Evolutionary conservation across 2,888 invertebrate species (phyloP), one percentile per base, ranked within the genome.

Genomic region (Chloroclystis v-ata): DNA sequence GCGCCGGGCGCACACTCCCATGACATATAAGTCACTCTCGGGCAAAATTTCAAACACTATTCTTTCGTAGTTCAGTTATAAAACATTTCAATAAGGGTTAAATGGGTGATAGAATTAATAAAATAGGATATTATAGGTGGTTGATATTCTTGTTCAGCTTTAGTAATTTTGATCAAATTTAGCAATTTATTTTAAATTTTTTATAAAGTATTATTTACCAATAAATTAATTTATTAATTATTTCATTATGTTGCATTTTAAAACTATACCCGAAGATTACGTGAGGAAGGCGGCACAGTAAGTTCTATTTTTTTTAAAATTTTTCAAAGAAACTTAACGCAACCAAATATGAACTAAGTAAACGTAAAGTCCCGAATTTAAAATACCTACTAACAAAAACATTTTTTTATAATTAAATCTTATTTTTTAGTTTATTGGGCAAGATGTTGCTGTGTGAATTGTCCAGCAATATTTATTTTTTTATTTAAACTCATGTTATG

Each of bases 101-200:
- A 87, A 87, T 87, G 87, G 87, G 85, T 82, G 74, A 78, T 73
- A 85, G 72, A 78, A 70, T 81, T 61, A 81, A 78, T 59, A 70
- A 72, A 68, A 82, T 78, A 52, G 78, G 73, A 69, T 82, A 77
- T 60, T 82, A 84, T 81, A 72, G 82, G 82, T 77, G 89, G 90
- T 67, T 90, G 69, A 83, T 90, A 81, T 79, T 86, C 69, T 61
- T 89, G 61, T 82, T 85, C 70, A 80, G 89, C 69, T 84, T 90
- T 78, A 84, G 89, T 84, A 81, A 89, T 89, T 75, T 78, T 24
- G 76, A 78, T 59, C 67, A 73, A 67, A 76, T 78, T 71, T 80
- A 78, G 66, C 39, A 43, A 42, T 38, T 37, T 43, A 20, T 37
- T 29, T 35, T 30, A 47, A 53, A 48, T 35, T 47, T 50, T 47